Conservation (phyloP, 2,113 vertebrate species). For the Etia nguti region DNA sequence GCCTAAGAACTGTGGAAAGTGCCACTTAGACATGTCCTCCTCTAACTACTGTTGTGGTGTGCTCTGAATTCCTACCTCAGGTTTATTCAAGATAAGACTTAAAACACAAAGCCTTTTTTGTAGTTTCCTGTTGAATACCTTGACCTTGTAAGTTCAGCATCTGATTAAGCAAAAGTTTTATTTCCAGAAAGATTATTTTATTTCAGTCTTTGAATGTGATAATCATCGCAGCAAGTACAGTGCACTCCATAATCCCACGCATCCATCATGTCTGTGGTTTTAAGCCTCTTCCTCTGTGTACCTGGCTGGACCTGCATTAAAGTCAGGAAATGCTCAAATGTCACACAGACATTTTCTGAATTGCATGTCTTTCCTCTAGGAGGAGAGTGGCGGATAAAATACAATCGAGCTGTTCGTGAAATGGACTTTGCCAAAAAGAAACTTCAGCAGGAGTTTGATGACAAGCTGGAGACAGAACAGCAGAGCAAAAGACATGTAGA, state of each 20-base stretch:
- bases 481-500: constrained; percentile 91
- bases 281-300: constrained; percentile 14
- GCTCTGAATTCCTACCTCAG: constrained; percentile 43
- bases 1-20: constrained; percentile 64
- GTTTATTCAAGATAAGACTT: constrained; percentile 58
- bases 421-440: constrained; percentile 93
- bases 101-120: constrained; percentile 27
- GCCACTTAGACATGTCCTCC: constrained; percentile 66
- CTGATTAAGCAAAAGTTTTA: constrained; percentile 41
- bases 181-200: constrained; percentile 40
- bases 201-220: constrained; percentile 32
- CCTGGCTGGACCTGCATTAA: constrained; percentile 10
- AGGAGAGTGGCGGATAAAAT: constrained; percentile 92
- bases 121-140: constrained; percentile 4
- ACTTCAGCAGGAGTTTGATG: constrained; percentile 93
- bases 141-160: constrained; percentile 24
- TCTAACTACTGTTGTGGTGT: constrained; percentile 53
- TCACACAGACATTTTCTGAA: constrained; percentile 25
- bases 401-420: constrained; percentile 88
- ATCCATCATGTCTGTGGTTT: constrained; percentile 42
- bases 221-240: constrained; percentile 7
- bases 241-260: constrained; percentile 35
- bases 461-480: constrained; percentile 94
- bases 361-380: constrained; percentile 66
- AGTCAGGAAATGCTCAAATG: constrained; percentile 34